Evolutionary conservation across 2,797 vertebrate genomes (phyloP).

Genomic region (Atherinosoma microstoma): DNA sequence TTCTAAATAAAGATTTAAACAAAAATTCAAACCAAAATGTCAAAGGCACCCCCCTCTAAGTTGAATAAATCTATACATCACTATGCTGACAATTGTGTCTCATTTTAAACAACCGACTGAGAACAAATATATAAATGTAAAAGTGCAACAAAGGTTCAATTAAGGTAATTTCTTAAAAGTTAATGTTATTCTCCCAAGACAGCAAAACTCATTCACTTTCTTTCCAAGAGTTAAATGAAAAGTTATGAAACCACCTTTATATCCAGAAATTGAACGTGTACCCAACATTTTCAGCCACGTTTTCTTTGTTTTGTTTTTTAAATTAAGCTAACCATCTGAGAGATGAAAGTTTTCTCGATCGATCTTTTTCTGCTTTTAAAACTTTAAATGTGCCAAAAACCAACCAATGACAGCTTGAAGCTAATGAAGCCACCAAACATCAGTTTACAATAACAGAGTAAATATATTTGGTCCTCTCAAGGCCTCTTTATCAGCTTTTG

Average conservation of each 20-base stretch:
- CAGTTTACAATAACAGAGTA: slow-evolving; percentile 8
- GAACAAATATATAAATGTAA: neutral
- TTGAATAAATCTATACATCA: neutral
- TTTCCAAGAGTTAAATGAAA: neutral
- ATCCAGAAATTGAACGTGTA: neutral
- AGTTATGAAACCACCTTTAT: neutral
- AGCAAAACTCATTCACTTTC: neutral
- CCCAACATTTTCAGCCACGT: neutral
- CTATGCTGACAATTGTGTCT: slow-evolving; percentile 15
- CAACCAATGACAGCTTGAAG: slow-evolving; percentile 16
- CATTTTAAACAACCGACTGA: slow-evolving; percentile 6
- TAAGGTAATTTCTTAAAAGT: neutral
- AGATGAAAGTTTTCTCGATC: too few relatives aligned
- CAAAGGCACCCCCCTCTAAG: slow-evolving; percentile 10
- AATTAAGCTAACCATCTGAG: too few relatives aligned
- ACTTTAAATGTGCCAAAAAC: neutral
- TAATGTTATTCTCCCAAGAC: neutral
- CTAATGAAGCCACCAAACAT: slow-evolving; percentile 16
- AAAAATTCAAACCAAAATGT: slow-evolving; percentile 7
- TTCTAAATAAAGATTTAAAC: slow-evolving; percentile 10
- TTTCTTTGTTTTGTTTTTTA: neutral
- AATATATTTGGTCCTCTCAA: slow-evolving; percentile 21
- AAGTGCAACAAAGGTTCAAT: neutral
- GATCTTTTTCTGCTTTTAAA: too few relatives aligned
- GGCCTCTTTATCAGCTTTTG: slow-evolving; percentile 47